Evolutionary conservation across 1,140 invertebrate species (phyloP).

Genomic region (Belonocnema kinseyi): DNA sequence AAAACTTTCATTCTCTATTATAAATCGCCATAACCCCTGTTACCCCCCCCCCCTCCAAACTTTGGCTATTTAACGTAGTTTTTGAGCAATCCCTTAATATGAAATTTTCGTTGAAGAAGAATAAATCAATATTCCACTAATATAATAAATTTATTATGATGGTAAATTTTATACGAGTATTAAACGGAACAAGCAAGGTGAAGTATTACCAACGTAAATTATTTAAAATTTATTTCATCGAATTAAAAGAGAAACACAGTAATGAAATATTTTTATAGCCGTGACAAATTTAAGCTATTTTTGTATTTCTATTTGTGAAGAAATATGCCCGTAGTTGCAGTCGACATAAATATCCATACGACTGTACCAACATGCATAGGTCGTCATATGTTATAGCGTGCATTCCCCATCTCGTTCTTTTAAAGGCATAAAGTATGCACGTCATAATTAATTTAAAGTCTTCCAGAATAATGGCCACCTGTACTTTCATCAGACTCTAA

Average conservation of each 20-base stretch:
- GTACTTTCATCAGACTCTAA: background rate
- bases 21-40: too few relatives aligned
- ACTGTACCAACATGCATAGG: background rate
- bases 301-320: background rate
- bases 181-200: background rate
- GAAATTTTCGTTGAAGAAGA: too few relatives aligned
- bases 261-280: conserved; percentile 23
- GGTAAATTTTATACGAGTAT: background rate
- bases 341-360: conserved; percentile 3
- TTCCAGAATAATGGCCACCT: background rate
- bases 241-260: conserved; percentile 26
- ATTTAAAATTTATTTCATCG: conserved; percentile 16
- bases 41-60: too few relatives aligned
- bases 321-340: too few relatives aligned
- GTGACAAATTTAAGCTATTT: conserved; percentile 11
- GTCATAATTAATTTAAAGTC: conserved; percentile 11
- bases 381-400: conserved; percentile 15
- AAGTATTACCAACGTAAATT: conserved; percentile 5
- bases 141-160: background rate
- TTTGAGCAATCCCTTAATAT: too few relatives aligned
- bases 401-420: conserved; percentile 3
- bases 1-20: too few relatives aligned
- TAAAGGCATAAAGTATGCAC: conserved; percentile 2
- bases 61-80: too few relatives aligned
- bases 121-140: too few relatives aligned